Conservation (phyloP, 2,113 vertebrate genomes). For the Notothenia coriiceps region DNA sequence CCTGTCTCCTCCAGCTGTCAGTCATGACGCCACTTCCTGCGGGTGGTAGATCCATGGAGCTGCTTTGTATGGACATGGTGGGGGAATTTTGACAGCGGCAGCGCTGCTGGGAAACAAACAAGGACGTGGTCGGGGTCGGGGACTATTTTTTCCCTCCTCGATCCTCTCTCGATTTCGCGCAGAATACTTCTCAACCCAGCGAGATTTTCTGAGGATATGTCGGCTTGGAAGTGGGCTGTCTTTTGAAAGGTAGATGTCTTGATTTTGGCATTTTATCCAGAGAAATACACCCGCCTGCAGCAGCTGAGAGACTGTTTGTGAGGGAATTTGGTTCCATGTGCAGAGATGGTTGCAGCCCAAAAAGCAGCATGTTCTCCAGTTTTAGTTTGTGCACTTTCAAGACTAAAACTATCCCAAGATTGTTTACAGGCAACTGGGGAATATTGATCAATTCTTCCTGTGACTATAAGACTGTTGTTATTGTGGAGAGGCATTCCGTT, state of each 20-base stretch:
- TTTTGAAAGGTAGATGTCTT: constrained; percentile 64
- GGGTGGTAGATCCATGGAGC: constrained; percentile 57
- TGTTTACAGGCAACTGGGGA: not conserved
- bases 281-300: constrained; percentile 32
- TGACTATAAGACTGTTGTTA: constrained; percentile 30
- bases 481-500: constrained; percentile 30
- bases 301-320: constrained; percentile 9
- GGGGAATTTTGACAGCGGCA: constrained; percentile 84
- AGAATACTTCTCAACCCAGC: constrained; percentile 24
- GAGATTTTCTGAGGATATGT: constrained; percentile 63
- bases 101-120: constrained; percentile 64
- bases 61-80: constrained; percentile 72
- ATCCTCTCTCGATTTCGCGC: constrained; percentile 8
- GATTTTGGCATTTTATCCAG: constrained; percentile 12
- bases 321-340: constrained; percentile 20
- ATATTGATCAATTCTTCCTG: not conserved
- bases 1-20: constrained; percentile 45
- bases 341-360: not conserved
- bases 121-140: constrained; percentile 65
- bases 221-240: constrained; percentile 52
- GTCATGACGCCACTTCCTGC: constrained; percentile 79
- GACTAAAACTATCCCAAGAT: not conserved
- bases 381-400: not conserved
- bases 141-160: constrained; percentile 30
- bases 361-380: not conserved